Evolutionary conservation across 2,888 invertebrate species (phyloP).

Genomic region (Ryuthela nishihirai): DNA sequence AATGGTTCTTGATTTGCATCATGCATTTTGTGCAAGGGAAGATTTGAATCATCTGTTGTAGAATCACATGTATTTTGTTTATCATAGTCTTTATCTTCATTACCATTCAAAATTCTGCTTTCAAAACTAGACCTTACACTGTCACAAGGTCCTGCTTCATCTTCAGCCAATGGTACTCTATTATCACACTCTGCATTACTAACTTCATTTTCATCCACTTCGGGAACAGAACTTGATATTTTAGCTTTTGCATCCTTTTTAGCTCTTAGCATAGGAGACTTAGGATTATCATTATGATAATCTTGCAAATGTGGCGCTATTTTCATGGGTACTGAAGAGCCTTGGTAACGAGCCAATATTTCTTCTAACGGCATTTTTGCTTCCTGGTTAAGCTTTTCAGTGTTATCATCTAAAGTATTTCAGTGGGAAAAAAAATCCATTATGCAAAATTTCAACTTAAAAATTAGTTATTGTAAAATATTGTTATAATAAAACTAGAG

Average conservation of each 20-base stretch:
- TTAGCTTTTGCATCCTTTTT: too few species aligned
- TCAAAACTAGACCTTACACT: too few species aligned
- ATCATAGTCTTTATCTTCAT: background rate
- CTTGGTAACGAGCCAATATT: background rate
- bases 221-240: too few species aligned
- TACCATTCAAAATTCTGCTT: too few species aligned
- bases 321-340: background rate
- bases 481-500: too few species aligned
- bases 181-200: background rate
- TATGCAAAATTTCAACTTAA: background rate
- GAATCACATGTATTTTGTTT: background rate
- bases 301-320: background rate
- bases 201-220: background rate
- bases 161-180: background rate
- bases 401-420: background rate
- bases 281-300: background rate
- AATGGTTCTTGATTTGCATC: too few species aligned
- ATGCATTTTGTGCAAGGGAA: too few species aligned
- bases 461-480: background rate
- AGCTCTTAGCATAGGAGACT: background rate
- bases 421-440: background rate
- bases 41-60: background rate
- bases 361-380: conserved; percentile 1
- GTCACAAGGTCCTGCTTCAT: background rate
- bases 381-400: background rate